Percentiles rank a stretch among this genome's conserved stretches.
These are phyloP conservation scores for Ptilodon capucinus DNA, from an alignment of 2,888 invertebrate species.

Conservation along the genomic window DNA sequence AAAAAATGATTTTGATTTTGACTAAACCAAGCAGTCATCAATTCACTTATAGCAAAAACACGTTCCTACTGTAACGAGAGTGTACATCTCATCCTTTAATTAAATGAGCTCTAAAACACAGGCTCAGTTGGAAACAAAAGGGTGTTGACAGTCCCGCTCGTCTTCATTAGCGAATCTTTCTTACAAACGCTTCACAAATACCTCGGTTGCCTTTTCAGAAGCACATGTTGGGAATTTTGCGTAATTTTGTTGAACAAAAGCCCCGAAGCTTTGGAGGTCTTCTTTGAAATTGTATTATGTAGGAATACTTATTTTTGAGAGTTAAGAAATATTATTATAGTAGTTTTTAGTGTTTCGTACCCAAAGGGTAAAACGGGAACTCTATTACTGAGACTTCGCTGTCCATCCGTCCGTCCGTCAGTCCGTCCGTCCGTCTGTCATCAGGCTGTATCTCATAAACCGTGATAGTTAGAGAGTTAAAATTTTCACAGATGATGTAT, in stretches of 20 bases:
- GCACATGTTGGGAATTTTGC: conserved; percentile 31
- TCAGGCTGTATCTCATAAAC: too few species aligned
- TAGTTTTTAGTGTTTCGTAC: too few species aligned
- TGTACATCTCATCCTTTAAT: conserved; percentile 68
- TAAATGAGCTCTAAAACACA: conserved; percentile 78
- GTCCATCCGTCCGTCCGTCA: too few species aligned
- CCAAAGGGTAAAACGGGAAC: too few species aligned
- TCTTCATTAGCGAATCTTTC: conserved; percentile 59
- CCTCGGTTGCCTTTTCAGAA: conserved; percentile 32
- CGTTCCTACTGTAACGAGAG: conserved; percentile 51
- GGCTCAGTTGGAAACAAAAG: conserved; percentile 67
- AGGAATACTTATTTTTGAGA: not conserved
- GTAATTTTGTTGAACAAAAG: conserved; percentile 31
- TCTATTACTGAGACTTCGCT: too few species aligned
- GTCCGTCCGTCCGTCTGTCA: too few species aligned
- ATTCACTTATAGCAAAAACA: too few species aligned
- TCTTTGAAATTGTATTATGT: not conserved
- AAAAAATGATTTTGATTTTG: too few species aligned
- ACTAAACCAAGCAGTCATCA: too few species aligned
- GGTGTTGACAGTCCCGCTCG: conserved; percentile 50
- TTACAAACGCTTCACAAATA: conserved; percentile 20
- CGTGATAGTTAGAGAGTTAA: too few species aligned
- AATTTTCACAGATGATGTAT: too few species aligned
- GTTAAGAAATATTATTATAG: too few species aligned
- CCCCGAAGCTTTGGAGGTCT: conserved; percentile 7